Conservation (phyloP, 2,797 vertebrate genomes). For the Oreochromis mossambicus region DNA sequence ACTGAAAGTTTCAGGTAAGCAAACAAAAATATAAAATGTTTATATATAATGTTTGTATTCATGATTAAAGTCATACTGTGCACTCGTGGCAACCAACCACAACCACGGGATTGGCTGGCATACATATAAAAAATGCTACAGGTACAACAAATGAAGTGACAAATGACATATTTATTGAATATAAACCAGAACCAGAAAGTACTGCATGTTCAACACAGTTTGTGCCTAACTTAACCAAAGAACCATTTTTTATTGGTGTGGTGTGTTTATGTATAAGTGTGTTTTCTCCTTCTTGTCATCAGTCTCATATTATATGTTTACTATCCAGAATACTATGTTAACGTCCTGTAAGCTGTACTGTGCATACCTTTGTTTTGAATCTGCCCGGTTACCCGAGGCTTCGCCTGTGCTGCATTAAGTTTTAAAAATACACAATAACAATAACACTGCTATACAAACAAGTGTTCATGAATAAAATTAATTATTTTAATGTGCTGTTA, state of each 20-base stretch:
- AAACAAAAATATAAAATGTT: background rate
- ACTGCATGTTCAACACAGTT: background rate
- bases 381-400: background rate
- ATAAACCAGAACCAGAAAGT: background rate
- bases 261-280: background rate
- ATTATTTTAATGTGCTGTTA: background rate
- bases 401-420: background rate
- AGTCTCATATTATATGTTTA: background rate
- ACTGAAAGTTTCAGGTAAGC: background rate
- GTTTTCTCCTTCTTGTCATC: background rate
- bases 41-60: background rate
- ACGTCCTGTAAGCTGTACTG: background rate
- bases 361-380: background rate
- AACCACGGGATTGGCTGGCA: background rate
- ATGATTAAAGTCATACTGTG: background rate
- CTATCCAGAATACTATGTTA: background rate
- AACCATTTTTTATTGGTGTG: background rate
- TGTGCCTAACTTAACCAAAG: background rate
- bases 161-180: background rate
- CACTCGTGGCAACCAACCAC: background rate
- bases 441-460: background rate
- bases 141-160: background rate
- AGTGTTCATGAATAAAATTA: fast-evolving
- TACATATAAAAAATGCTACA: background rate
- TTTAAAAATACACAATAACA: background rate